These are phyloP conservation scores for Tyria jacobaeae DNA, from an alignment of 2,888 invertebrate genomes.

Conservation along the genomic window DNA sequence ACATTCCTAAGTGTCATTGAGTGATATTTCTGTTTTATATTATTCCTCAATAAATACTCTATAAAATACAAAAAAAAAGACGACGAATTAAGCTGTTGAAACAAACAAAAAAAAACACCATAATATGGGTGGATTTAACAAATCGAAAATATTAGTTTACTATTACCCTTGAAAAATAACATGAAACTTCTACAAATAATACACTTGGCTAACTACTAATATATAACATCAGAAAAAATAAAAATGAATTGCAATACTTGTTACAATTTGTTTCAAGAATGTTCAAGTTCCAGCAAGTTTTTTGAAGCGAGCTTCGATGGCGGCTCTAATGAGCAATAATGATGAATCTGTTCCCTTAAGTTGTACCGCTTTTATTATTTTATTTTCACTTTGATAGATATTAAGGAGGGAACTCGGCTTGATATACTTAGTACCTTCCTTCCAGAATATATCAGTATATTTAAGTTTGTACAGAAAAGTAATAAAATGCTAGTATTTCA, in stretches of 20 bases:
- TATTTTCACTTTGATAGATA: slow-evolving; percentile 54
- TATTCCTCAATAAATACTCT: too few species aligned
- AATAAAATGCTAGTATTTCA: too few species aligned
- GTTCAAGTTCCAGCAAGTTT: slow-evolving; percentile 62
- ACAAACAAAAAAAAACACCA: too few species aligned
- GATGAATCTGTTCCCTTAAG: slow-evolving; percentile 67
- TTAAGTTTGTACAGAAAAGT: slow-evolving; percentile 2
- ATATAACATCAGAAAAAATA: background rate
- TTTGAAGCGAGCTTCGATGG: slow-evolving; percentile 77
- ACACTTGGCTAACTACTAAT: too few species aligned
- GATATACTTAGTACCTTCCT: slow-evolving; percentile 17
- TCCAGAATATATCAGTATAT: background rate
- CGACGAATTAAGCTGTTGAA: too few species aligned
- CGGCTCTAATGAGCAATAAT: slow-evolving; percentile 81
- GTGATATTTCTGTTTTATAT: too few species aligned
- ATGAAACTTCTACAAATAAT: too few species aligned
- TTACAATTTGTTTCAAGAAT: slow-evolving; percentile 72
- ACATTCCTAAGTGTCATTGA: too few species aligned
- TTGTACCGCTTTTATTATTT: slow-evolving; percentile 52
- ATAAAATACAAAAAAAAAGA: too few species aligned
- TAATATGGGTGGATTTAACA: too few species aligned
- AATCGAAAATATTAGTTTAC: too few species aligned
- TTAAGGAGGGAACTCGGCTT: slow-evolving; percentile 29
- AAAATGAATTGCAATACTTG: slow-evolving; percentile 57
- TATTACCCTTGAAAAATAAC: too few species aligned